Percentiles rank a stretch among this genome's conserved stretches.
Conservation (phyloP, 2,113 vertebrate genomes). For the Cyprinus carpio region DNA sequence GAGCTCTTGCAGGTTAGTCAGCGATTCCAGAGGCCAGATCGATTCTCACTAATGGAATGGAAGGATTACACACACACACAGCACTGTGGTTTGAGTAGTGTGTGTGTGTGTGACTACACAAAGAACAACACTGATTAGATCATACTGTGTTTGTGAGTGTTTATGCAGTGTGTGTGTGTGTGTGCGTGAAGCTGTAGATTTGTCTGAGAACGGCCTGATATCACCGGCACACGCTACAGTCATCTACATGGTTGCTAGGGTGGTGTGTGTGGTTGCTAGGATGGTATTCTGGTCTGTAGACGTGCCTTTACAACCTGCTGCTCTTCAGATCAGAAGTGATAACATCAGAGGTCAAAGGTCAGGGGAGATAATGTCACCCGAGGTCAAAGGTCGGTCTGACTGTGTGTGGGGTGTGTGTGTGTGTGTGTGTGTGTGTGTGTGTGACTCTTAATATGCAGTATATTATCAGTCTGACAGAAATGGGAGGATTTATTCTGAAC, state of each 20-base stretch:
- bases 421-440: no score
- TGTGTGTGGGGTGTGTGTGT: no score
- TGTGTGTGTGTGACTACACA: no score
- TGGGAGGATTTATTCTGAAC: not conserved
- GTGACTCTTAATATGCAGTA: not conserved
- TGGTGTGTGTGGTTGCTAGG: not conserved
- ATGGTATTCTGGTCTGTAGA: not conserved
- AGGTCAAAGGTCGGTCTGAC: no score
- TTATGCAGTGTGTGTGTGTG: slow-evolving; percentile 4
- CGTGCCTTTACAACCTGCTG: not conserved
- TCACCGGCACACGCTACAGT: not conserved
- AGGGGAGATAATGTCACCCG: not conserved
- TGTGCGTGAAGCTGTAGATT: not conserved
- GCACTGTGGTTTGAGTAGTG: no score
- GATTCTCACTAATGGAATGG: slow-evolving; percentile 74
- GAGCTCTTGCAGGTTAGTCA: slow-evolving; percentile 63
- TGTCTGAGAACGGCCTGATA: not conserved
- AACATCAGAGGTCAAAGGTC: not conserved
- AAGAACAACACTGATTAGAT: slow-evolving; percentile 21
- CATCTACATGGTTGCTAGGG: not conserved
- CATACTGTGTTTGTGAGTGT: not conserved
- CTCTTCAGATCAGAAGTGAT: not conserved
- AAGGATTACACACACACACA: slow-evolving; percentile 59
- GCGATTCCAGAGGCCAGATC: slow-evolving; percentile 60
- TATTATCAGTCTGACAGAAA: no score